Conservation (phyloP, 2,797 vertebrate genomes). For the Peromyscus eremicus region DNA sequence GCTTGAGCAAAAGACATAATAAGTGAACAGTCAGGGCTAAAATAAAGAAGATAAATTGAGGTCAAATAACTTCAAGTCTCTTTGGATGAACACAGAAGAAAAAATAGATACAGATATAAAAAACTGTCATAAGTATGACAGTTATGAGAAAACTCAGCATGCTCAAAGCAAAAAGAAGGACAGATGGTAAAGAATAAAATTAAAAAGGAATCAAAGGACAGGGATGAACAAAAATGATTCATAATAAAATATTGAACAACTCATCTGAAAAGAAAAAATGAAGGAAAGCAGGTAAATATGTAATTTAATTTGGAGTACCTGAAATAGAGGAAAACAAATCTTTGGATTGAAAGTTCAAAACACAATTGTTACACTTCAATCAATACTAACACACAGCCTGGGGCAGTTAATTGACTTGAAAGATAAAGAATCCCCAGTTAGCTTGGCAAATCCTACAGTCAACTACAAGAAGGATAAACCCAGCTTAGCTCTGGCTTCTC, state of each 20-base stretch:
- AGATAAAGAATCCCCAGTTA: constrained; percentile 11
- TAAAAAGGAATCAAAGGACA: background rate
- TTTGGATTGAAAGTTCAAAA: constrained; percentile 54
- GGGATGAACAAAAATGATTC: background rate
- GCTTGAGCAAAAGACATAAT: background rate
- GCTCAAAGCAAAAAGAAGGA: background rate
- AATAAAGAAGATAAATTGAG: constrained; percentile 2
- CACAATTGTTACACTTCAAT: constrained; percentile 30
- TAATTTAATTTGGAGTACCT: constrained; percentile 16
- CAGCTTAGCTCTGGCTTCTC: constrained; percentile 17
- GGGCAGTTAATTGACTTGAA: constrained; percentile 62
- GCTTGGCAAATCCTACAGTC: constrained; percentile 4
- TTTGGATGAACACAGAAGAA: background rate
- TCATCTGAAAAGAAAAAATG: background rate
- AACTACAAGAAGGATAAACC: background rate
- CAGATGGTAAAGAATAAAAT: constrained; percentile 39
- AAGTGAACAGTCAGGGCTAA: background rate
- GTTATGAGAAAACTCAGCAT: background rate
- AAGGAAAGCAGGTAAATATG: constrained; percentile 12
- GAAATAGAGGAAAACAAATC: constrained; percentile 59
- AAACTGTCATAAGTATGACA: background rate
- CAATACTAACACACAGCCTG: constrained; percentile 27
- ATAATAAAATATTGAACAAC: constrained; percentile 37
- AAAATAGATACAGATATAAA: background rate
- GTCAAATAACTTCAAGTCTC: background rate